A percentile compares a stretch with the other conserved stretches of the same genome.
phyloP scores from a whole-genome alignment of 2,797 vertebrate species.

The Mycteria americana region DNA sequence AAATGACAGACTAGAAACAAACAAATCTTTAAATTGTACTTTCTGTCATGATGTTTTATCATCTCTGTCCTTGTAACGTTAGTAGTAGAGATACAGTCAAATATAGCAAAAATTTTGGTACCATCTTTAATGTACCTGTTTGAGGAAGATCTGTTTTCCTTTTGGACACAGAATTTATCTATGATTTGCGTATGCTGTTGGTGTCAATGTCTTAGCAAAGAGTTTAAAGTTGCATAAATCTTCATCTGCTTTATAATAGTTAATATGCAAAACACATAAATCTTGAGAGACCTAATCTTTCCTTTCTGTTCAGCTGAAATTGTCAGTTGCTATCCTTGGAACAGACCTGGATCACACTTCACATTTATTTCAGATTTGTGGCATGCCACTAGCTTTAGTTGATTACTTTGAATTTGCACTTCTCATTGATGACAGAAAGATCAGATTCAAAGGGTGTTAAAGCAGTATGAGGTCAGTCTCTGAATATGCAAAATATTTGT shows the following conservation, averaged over 20 bases:
- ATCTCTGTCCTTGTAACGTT: neutral
- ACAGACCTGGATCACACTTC: neutral
- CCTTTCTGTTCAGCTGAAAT: neutral
- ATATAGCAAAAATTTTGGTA: neutral
- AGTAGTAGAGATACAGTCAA: neutral
- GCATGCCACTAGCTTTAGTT: neutral
- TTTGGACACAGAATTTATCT: neutral
- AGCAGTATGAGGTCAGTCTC: neutral
- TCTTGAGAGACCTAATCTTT: rapidly evolving
- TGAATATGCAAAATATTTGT: neutral
- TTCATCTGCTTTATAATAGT: neutral
- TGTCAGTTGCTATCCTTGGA: neutral
- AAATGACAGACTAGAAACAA: neutral
- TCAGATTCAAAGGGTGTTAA: neutral
- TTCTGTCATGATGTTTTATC: neutral
- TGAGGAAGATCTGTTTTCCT: neutral
- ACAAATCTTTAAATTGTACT: neutral
- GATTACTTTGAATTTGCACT: neutral
- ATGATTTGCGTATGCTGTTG: neutral
- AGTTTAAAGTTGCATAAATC: neutral
- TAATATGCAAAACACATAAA: neutral
- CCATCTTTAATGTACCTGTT: neutral
- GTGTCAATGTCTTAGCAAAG: neutral
- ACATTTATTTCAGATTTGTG: neutral
- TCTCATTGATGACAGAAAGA: neutral